These are phyloP conservation scores for Heliconius ethilla DNA, from an alignment of 2,888 invertebrate genomes.

Conservation along the genomic window DNA sequence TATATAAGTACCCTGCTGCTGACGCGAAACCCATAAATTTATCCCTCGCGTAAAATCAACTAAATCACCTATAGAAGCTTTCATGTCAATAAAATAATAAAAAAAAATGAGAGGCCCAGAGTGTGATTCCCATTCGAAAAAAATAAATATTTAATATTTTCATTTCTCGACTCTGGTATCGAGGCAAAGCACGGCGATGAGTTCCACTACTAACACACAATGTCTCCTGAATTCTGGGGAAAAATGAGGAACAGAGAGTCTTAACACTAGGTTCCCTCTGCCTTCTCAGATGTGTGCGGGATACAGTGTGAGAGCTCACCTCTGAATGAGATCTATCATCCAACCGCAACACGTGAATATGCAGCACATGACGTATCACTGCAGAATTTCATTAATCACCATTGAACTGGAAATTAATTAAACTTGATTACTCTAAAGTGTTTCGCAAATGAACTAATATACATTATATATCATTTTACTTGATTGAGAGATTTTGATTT, in stretches of 20 bases:
- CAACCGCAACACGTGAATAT: conserved; percentile 70
- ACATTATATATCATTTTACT: neutral
- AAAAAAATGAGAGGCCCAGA: no score
- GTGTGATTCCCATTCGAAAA: no score
- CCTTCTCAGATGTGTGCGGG: neutral
- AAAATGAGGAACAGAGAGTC: neutral
- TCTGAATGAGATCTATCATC: conserved; percentile 68
- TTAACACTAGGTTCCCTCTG: neutral
- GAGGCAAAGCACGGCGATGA: neutral
- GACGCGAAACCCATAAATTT: no score
- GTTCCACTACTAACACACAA: neutral
- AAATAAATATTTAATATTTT: no score
- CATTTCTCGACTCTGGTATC: neutral
- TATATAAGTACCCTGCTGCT: no score
- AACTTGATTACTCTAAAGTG: neutral
- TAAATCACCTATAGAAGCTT: no score
- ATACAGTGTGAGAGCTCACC: conserved; percentile 50
- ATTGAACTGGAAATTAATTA: conserved; percentile 35
- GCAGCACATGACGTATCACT: conserved; percentile 62
- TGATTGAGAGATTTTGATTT: neutral
- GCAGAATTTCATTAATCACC: conserved; percentile 31
- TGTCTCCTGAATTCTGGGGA: neutral
- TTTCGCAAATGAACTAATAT: neutral
- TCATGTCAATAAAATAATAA: no score
- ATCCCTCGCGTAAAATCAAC: no score